Base-by-base conservation (phyloP, 1,140 invertebrate genomes). In the Cylas formicarius region DNA sequence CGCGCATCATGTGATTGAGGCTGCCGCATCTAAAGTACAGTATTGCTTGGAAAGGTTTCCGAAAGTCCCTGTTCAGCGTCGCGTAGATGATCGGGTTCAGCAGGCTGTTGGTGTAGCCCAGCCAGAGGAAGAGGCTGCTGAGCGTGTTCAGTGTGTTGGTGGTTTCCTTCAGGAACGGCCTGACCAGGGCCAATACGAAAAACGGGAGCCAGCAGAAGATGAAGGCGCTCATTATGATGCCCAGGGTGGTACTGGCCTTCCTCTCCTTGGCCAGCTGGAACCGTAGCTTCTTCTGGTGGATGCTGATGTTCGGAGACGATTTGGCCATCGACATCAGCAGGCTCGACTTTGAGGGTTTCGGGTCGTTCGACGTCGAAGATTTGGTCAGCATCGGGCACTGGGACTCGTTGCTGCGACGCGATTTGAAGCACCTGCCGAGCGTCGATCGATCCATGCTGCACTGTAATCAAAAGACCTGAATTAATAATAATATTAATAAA, bases 181-280 rank as follows among this genome's bases (percentile, higher is more conserved):
- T 74, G 20, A 95, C 77, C 7, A 95, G 67, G 1, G 92, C 90
- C 21, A 94, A 72, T 5, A 96, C 86, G 67, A 98, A 97, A 66
- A 96, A 99, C 2, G 95, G 95, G 21, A 97, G 69, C 95, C 94
- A 99, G 64, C 94, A 98, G 39, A 96, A 72, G 10, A 86, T 88
- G 60, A 99, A 98, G 1, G 93, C 90, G 44, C 88, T 93, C 88
- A 94, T 92, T 35, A 99, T 96, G 39, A 99, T 96, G 9, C 93
- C 93, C 40, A 98, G 74, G 0, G 94, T 97, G 13, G 92, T 91
- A 35, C 90, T 93, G 2, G 93, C 93, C 65, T 97, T 96, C 29
- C 90, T 76, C 59, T 94, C 90, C 55, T 90, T 92, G 27, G 84
- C 84, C 55, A 89, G 62, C 58, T 86, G 83, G 58, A 88, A 86